phyloP scores from a whole-genome alignment of 1,140 invertebrate species.

The Laupala kohalensis region DNA sequence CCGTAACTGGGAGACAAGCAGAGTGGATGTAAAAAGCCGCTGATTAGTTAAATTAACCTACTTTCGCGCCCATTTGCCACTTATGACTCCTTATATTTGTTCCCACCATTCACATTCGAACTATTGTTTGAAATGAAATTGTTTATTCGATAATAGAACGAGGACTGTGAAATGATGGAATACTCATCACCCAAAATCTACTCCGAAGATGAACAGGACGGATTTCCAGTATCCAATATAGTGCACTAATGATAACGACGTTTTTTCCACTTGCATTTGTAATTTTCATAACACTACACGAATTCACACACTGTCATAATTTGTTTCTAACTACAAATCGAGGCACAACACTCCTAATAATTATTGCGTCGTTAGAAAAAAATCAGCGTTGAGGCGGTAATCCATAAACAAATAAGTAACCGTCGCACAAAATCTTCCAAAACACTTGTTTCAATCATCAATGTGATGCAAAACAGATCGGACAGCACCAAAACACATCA shows the following conservation, averaged over 20 bases:
- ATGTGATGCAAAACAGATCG: conserved; percentile 4
- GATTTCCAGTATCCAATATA: background rate
- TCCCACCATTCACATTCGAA: background rate
- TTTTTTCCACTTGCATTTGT: background rate
- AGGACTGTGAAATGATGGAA: background rate
- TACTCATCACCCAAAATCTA: background rate
- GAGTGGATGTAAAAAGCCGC: background rate
- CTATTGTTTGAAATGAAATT: too few species aligned
- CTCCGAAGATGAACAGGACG: background rate
- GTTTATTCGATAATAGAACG: too few species aligned
- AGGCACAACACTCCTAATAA: background rate
- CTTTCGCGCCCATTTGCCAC: background rate
- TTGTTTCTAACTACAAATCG: background rate
- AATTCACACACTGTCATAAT: background rate
- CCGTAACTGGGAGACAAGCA: background rate
- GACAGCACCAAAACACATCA: conserved; percentile 3
- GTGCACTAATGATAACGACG: background rate
- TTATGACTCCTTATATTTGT: background rate
- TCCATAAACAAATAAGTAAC: too few species aligned
- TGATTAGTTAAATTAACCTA: background rate
- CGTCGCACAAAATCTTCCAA: too few species aligned
- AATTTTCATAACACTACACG: background rate
- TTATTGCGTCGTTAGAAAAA: background rate
- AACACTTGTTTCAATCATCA: background rate
- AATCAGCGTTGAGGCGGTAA: too few species aligned